Percentiles rank a stretch among this genome's conserved stretches.
These are phyloP conservation scores for Sinohyriopsis cumingii DNA, from an alignment of 2,888 invertebrate genomes.

Conservation along the genomic window DNA sequence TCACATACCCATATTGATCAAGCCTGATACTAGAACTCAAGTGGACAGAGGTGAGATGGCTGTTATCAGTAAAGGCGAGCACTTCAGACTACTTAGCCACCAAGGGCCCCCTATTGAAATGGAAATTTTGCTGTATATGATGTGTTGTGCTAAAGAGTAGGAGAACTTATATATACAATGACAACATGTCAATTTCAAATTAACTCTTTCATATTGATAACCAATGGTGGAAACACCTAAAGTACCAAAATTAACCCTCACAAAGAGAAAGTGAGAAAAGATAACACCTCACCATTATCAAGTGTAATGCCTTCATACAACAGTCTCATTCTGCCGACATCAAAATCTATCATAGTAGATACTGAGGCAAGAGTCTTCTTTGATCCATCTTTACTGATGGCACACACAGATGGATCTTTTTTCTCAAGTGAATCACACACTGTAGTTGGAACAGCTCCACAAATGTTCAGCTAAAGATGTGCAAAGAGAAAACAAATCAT, in stretches of 20 bases:
- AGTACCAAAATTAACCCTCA: not conserved
- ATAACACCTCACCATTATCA: slow-evolving; percentile 16
- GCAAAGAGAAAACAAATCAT: not conserved
- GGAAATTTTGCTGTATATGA: no score
- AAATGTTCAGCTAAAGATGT: slow-evolving; percentile 53
- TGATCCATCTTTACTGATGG: slow-evolving; percentile 31
- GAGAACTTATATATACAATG: no score
- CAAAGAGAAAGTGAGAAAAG: not conserved
- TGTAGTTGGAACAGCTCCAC: slow-evolving; percentile 37
- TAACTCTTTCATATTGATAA: no score
- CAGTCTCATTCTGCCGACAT: slow-evolving; percentile 47
- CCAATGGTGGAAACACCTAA: no score
- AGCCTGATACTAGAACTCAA: no score
- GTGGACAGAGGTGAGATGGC: no score
- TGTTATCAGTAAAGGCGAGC: no score
- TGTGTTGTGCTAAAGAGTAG: no score
- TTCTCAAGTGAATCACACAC: slow-evolving; percentile 35
- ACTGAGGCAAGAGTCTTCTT: slow-evolving; percentile 24
- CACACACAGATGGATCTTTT: slow-evolving; percentile 47
- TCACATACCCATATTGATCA: no score
- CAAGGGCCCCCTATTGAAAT: no score
- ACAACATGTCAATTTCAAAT: no score
- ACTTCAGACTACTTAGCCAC: no score
- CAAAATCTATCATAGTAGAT: slow-evolving; percentile 38
- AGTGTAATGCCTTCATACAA: slow-evolving; percentile 44